Conservation (phyloP, 2,888 invertebrate genomes). For the Cartodere bifasciata region DNA sequence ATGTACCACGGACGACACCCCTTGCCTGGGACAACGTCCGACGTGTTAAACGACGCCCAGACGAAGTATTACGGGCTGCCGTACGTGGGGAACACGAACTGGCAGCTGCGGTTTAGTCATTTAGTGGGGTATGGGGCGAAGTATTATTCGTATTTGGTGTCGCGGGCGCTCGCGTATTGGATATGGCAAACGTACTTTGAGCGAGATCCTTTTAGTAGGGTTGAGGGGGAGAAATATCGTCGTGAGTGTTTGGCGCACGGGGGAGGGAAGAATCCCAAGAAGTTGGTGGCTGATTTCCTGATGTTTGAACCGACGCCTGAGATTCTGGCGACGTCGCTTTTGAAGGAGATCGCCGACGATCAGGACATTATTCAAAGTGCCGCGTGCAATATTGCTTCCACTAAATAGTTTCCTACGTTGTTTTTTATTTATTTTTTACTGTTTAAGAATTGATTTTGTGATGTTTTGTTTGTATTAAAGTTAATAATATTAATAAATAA, state of each 20-base stretch:
- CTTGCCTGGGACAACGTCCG: conserved; percentile 46
- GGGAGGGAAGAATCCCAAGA: conserved; percentile 71
- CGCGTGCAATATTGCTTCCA: no score
- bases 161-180: conserved; percentile 82
- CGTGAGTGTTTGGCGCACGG: conserved; percentile 71
- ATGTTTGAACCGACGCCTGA: conserved; percentile 62
- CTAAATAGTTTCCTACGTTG: no score
- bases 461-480: no score
- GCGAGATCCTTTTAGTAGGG: conserved; percentile 59
- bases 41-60: conserved; percentile 65
- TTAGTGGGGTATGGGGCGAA: conserved; percentile 97
- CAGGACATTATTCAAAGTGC: no score
- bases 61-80: conserved; percentile 74
- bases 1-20: conserved; percentile 63
- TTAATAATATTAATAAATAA: no score
- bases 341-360: conserved; percentile 54
- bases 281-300: conserved; percentile 67
- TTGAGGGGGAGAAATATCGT: conserved; percentile 69
- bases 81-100: conserved; percentile 83
- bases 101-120: conserved; percentile 94
- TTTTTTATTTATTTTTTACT: no score
- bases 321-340: conserved; percentile 66
- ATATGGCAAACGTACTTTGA: conserved; percentile 86
- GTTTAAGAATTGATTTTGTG: no score
- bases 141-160: conserved; percentile 95